phyloP scores from a whole-genome alignment of 2,888 invertebrate genomes.

The Noctua pronuba region DNA sequence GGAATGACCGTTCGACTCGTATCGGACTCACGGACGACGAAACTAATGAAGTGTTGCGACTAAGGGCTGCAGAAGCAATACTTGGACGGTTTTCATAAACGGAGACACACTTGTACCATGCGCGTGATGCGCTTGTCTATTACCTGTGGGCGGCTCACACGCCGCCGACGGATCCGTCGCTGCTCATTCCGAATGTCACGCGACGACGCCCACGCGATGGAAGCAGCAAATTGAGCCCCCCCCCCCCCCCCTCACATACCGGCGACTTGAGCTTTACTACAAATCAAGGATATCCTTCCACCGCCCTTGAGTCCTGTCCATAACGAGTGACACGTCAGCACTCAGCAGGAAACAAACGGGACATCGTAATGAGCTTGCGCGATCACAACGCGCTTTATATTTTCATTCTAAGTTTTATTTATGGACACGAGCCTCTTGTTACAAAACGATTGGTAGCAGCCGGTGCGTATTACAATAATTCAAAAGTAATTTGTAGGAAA shows the following conservation, averaged over 20 bases:
- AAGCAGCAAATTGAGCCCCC: slow-evolving; percentile 62
- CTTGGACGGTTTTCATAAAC: not conserved
- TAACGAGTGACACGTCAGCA: slow-evolving; percentile 6
- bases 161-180: not conserved
- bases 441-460: slow-evolving; percentile 50
- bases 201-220: slow-evolving; percentile 64
- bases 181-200: slow-evolving; percentile 45
- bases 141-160: slow-evolving; percentile 15
- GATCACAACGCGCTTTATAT: slow-evolving; percentile 9
- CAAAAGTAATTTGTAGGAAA: slow-evolving; percentile 60
- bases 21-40: not conserved
- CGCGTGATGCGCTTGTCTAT: not conserved
- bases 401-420: slow-evolving; percentile 24
- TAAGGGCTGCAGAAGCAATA: not conserved
- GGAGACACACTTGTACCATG: not conserved
- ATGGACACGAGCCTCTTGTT: slow-evolving; percentile 38
- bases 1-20: not conserved
- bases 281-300: slow-evolving; percentile 70
- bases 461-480: slow-evolving; percentile 55
- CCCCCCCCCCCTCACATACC: slow-evolving; percentile 39
- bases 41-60: not conserved
- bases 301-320: slow-evolving; percentile 36
- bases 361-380: not conserved
- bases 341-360: slow-evolving; percentile 5
- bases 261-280: slow-evolving; percentile 53